phyloP scores from a whole-genome alignment of 2,888 invertebrate genomes.

The Drosophila paucipuncta region DNA sequence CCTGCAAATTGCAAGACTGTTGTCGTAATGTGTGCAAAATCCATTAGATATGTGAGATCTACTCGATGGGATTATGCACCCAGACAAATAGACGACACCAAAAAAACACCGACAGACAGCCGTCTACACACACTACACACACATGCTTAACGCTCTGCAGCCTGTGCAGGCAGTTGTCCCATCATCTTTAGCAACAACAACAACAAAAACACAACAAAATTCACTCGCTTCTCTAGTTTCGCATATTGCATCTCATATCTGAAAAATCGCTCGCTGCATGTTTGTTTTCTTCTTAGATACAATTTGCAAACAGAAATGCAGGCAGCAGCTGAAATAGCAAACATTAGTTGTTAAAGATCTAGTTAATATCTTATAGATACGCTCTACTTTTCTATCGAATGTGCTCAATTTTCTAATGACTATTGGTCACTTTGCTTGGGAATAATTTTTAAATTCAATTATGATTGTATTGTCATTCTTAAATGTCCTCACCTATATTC shows the following conservation, averaged over 20 bases:
- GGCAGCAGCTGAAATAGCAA: slow-evolving; percentile 26
- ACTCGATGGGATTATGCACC: slow-evolving; percentile 62
- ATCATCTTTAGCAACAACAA: slow-evolving; percentile 1
- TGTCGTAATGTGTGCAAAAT: slow-evolving; percentile 71
- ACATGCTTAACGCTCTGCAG: slow-evolving; percentile 6
- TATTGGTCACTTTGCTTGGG: neutral
- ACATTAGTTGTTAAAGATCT: neutral
- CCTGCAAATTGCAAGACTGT: slow-evolving; percentile 37
- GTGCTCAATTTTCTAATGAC: too few species aligned
- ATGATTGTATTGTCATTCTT: neutral
- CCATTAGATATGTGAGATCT: slow-evolving; percentile 77
- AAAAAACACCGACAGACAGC: slow-evolving; percentile 1
- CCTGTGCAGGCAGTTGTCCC: slow-evolving; percentile 22
- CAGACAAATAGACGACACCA: slow-evolving; percentile 29
- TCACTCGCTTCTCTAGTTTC: slow-evolving; percentile 8
- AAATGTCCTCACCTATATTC: neutral
- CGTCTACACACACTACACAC: neutral
- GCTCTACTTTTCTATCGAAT: neutral
- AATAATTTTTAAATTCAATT: neutral
- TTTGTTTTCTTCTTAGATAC: slow-evolving; percentile 2
- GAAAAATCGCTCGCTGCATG: neutral
- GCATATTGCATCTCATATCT: neutral
- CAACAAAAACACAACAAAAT: neutral
- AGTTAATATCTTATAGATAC: neutral
- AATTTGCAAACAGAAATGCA: slow-evolving; percentile 8